phyloP scores from a whole-genome alignment of 2,113 vertebrate species.

The Tauraco erythrolophus region DNA sequence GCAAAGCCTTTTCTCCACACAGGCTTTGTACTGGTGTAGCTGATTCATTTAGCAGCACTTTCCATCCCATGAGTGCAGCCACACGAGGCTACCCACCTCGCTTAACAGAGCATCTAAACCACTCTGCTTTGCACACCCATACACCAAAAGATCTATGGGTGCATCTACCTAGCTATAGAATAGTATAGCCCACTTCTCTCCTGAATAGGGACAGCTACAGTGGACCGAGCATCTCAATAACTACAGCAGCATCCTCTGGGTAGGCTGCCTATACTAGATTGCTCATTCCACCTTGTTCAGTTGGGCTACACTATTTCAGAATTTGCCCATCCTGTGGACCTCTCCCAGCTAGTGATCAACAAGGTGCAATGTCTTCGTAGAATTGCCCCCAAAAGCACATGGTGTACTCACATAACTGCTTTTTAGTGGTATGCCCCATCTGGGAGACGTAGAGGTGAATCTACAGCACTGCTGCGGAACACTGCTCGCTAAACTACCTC shows the following conservation, averaged over 20 bases:
- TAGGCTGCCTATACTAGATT: neutral
- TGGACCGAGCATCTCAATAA: neutral
- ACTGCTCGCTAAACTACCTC: neutral
- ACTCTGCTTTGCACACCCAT: neutral
- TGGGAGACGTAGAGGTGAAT: neutral
- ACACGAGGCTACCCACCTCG: accelerated
- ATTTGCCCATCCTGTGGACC: accelerated
- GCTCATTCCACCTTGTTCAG: neutral
- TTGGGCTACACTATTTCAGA: neutral
- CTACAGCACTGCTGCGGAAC: neutral
- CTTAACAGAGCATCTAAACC: neutral
- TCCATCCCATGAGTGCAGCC: neutral
- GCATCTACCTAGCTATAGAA: neutral
- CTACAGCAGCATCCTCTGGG: neutral
- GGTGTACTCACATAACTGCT: neutral
- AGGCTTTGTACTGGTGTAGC: neutral
- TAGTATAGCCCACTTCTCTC: neutral
- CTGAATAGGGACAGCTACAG: neutral
- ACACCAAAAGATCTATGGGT: neutral
- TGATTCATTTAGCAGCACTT: neutral
- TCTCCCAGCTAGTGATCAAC: neutral
- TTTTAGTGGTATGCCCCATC: neutral
- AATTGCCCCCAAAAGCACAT: neutral
- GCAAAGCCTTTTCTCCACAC: neutral
- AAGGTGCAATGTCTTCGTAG: neutral